Base-by-base conservation (phyloP, 2,797 vertebrate species). In the Paedocypris micromegethes region DNA sequence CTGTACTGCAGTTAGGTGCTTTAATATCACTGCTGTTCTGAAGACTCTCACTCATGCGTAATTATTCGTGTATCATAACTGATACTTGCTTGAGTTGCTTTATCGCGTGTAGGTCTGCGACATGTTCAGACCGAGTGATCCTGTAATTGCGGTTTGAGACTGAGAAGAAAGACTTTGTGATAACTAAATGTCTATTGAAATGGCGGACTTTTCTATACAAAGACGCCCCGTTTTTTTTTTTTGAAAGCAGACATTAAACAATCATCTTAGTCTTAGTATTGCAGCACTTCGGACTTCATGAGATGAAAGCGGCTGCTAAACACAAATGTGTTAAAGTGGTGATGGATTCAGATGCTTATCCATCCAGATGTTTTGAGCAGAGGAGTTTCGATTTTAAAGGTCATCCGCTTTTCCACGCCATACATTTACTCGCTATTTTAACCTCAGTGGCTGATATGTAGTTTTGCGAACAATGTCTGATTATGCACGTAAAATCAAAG, bases 401-500 rank as follows among this genome's bases (percentile, higher is more conserved):
- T 23, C 23, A 23, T 23, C 23, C 23, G 23, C 23, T 23, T 23
- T 23, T 23, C 23, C 23, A 23, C 23, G 23, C 23, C 23, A 23
- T 23, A 23, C 23, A 23, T 23, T 23, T 23, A 23, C 23, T 23
- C 23, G 23, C 23, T 23, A 23, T 23, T 23, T 23, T 23, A 23
- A 23, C 23, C 23, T 23, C 23, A 23, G 23, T 23, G 23, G 23
- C 23, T 23, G 23, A 52, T 9, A 42, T 2, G 46, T 6, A 4
- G 54, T 45, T 66, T 39, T 44, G 47, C 47, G 51, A 54, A 56
- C 51, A 39, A 72, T 67, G 65, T 43, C 64, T 72, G 72, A 66
- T 69, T 68, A 70, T 70, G 50, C 46, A 57, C 46, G 63, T 73
- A 66, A 62, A 68, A 72, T 74, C 72, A 72, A 55, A 58, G 46